phyloP scores from a whole-genome alignment of 1,140 invertebrate genomes.

The Drosophila sp. region DNA sequence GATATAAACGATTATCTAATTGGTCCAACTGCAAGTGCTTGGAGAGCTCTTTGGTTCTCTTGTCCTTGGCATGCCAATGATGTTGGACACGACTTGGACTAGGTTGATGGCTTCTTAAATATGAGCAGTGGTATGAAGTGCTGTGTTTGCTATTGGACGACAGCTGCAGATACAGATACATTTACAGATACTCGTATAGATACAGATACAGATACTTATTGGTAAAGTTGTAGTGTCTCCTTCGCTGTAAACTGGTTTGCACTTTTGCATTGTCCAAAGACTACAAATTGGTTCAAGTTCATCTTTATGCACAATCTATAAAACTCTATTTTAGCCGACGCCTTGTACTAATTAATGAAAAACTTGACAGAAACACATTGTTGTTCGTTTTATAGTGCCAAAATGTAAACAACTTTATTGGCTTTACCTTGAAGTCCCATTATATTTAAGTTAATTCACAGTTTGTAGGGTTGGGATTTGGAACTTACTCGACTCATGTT shows the following conservation, averaged over 20 bases:
- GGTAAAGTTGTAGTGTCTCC: slow-evolving; percentile 28
- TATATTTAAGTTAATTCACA: neutral
- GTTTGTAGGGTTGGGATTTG: neutral
- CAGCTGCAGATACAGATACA: neutral
- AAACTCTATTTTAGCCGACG: slow-evolving; percentile 33
- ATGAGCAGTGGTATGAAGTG: slow-evolving; percentile 49
- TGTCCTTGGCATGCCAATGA: slow-evolving; percentile 66
- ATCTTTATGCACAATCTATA: slow-evolving; percentile 72
- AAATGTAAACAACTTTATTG: slow-evolving; percentile 29
- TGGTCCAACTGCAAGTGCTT: slow-evolving; percentile 11
- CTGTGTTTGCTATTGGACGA: slow-evolving; percentile 65
- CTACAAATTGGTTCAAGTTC: slow-evolving; percentile 76
- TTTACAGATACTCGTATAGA: too few species aligned
- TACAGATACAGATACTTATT: neutral
- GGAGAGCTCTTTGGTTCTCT: slow-evolving; percentile 28
- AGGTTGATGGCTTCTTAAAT: slow-evolving; percentile 55
- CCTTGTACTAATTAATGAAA: slow-evolving; percentile 69
- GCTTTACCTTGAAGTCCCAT: slow-evolving; percentile 10
- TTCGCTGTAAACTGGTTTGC: slow-evolving; percentile 75
- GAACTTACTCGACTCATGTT: slow-evolving; percentile 86
- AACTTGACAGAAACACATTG: slow-evolving; percentile 51
- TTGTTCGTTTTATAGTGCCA: slow-evolving; percentile 14
- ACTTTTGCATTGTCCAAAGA: slow-evolving; percentile 66
- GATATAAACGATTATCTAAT: slow-evolving; percentile 58
- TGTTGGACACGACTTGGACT: slow-evolving; percentile 23